Evolutionary conservation across 1,140 invertebrate genomes (phyloP), one percentile per base, ranked within the genome.

Genomic region (Frieseomelitta varia): DNA sequence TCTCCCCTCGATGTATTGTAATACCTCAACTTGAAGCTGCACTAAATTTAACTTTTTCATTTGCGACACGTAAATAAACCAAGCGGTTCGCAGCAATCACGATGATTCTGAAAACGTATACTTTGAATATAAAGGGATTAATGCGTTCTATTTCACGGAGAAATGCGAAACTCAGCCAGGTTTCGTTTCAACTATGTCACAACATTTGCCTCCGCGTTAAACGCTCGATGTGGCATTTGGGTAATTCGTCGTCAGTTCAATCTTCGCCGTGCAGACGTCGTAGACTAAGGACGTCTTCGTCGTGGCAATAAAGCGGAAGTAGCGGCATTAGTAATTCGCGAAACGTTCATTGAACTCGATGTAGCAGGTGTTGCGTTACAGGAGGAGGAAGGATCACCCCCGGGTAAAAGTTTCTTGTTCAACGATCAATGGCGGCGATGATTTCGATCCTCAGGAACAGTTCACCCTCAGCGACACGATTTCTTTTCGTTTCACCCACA

Each of bases 261-360:
- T 84, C 76, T 84, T 79, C 67, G 15, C 30, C 3, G 68, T 30
- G 51, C 56, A 63, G 82, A 39, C 56, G 68, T 71, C 68, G 63
- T 79, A 84, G 73, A 72, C 30, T 24, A 27, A 58, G 56, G 56
- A 84, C 68, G 77, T 84, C 82, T 84, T 84, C 82, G 79, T 79
- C 76, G 76, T 1, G n/a, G 75, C 55, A 79, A 84, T 84, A 84
- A 84, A 72, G 76, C 34, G 76, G 73, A 63, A 79, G 47, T 72
- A 72, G 68, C 24, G 58, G 82, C 79, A 79, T 84, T 84, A 84
- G 82, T 84, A 79, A 79, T 76, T 84, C 67, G 68, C 56, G 56
- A 79, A 56, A 71, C 56, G 81, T 67, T 34, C 77, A 79, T 71
- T 73, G 68, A 84, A 79, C 76, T 73, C 79, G 17, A 61, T 75